phyloP scores from a whole-genome alignment of 37 sponge, comb jelly and placozoan genomes.

The Chondrosia reniformis region DNA sequence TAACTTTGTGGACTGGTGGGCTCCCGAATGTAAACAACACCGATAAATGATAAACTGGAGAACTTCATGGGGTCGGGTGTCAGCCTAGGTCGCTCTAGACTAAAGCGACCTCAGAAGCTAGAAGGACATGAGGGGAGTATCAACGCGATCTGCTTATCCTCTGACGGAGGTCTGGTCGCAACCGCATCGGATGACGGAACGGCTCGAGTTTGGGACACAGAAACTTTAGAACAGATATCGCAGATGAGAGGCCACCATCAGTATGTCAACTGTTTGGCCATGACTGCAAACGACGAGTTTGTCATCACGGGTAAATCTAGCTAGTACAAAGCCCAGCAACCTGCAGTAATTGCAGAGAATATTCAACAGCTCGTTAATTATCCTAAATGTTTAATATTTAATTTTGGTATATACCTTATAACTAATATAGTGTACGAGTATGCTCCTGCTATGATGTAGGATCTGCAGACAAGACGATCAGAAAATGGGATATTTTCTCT shows the following conservation, averaged over 20 bases:
- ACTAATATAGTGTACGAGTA: too few relatives aligned
- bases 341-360: too few relatives aligned
- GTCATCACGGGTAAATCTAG: constrained; percentile 47
- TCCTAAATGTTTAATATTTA: too few relatives aligned
- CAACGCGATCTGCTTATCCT: constrained; percentile 37
- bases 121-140: constrained; percentile 56
- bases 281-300: constrained; percentile 29
- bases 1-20: neutral
- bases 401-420: too few relatives aligned
- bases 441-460: constrained; percentile 8
- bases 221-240: constrained; percentile 5
- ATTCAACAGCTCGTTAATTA: too few relatives aligned
- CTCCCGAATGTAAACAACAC: neutral
- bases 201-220: constrained; percentile 53
- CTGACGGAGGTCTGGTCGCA: constrained; percentile 23
- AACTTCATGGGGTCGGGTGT: constrained; percentile 11
- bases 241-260: constrained; percentile 55
- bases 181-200: constrained; percentile 56
- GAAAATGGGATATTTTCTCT: constrained; percentile 41
- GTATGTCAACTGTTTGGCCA: constrained; percentile 44
- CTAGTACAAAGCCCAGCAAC: too few relatives aligned
- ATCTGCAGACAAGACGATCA: constrained; percentile 42
- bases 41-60: neutral
- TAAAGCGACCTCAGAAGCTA: neutral
- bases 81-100: neutral